Conservation (phyloP, 2,888 invertebrate species). For the Camptogramma bilineatum region DNA sequence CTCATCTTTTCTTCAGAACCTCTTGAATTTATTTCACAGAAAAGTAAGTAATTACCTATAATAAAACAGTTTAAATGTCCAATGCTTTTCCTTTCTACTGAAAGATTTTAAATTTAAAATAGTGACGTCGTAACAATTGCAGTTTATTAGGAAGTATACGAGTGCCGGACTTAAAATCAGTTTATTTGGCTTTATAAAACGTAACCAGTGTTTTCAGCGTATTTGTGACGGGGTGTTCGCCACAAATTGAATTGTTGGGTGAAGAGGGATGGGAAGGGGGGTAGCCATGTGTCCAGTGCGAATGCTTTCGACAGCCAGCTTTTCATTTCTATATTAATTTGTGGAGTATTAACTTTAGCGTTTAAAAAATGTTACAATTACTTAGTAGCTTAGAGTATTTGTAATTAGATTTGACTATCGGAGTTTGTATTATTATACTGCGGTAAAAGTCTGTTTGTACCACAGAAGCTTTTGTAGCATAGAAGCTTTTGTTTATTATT, state of each 20-base stretch:
- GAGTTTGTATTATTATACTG: not conserved
- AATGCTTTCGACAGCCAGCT: conserved; percentile 45
- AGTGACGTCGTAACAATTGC: not conserved
- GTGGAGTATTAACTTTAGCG: conserved; percentile 34
- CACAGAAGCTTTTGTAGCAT: not conserved
- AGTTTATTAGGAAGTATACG: not conserved
- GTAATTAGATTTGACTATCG: not conserved
- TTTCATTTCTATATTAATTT: conserved; percentile 47
- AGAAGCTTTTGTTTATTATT: no score
- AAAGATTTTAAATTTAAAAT: not conserved
- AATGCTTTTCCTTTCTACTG: not conserved
- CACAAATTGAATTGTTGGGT: conserved; percentile 49
- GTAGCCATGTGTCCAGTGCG: conserved; percentile 40
- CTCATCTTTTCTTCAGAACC: no score
- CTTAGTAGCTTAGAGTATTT: not conserved
- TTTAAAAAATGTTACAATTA: conserved; percentile 18
- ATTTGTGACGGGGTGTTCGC: conserved; percentile 45
- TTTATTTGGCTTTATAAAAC: conserved; percentile 34
- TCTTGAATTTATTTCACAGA: no score
- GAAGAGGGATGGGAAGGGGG: conserved; percentile 24
- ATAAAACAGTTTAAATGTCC: no score
- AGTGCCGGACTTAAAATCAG: conserved; percentile 28
- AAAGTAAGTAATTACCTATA: no score
- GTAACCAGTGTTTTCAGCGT: conserved; percentile 35
- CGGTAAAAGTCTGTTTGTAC: not conserved